Base-by-base conservation (phyloP, 2,888 invertebrate genomes). In the Ferdinandea cuprea region DNA sequence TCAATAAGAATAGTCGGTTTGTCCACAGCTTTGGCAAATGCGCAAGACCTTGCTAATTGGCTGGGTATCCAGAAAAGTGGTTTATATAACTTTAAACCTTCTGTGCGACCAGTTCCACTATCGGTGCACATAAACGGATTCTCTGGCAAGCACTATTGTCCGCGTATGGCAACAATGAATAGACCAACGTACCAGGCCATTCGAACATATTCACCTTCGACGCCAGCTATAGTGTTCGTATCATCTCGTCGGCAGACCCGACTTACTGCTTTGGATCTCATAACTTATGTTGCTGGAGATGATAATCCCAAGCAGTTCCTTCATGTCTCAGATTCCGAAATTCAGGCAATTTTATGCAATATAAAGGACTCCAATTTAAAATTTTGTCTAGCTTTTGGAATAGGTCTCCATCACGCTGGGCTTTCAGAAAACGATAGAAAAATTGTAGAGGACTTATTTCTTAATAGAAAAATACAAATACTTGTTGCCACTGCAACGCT, bases 101-200 rank as follows among this genome's bases (percentile, higher is more conserved):
- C 98, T 0, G 99, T 99, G 0, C 94, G 99, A 17, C 99, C 99
- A 0, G 99, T 99, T 9, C 99, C 99, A 0, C 92, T 99, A 37
- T 97, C 93, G 89, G 93, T 94, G 11, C 98, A 98, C 88, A 97
- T 99, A 86, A 94, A 95, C 58, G 99, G 99, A 0, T 99, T 98
- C 89, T 96, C 98, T 0, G 99, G 98, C 3, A 97, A 99, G 85
- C 98, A 99, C 90, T 99, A 99, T 92, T 99, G 99, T 88, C 99
- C 99, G 0, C 94, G 99, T 54, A 99, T 99, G 99, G 96, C 98
- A 83, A 96, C 98, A 0, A 99, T 99, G 99, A 99, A 99, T 92
- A 96, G 98, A 88, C 99, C 99, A 0, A 96, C 98, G 0, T 99
- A 96, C 92, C 97, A 98, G 91, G 97, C 99, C 0, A 98, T 99